Evolutionary conservation across 2,888 invertebrate genomes (phyloP).

Genomic region (Eristalis arbustorum): DNA sequence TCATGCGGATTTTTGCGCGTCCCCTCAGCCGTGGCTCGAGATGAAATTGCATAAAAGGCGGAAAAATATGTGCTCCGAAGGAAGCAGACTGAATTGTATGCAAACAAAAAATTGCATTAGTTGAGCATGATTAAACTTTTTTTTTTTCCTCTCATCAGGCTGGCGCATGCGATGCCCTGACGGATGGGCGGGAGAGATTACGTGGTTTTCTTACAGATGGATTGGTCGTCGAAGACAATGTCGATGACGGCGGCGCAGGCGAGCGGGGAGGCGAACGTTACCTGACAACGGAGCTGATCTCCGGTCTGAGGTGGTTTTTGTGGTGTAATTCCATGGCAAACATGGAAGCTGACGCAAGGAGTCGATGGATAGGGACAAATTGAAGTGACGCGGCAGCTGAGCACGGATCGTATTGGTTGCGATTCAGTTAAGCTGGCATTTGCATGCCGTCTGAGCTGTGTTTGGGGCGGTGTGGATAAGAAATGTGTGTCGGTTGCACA

Average conservation of each 20-base stretch:
- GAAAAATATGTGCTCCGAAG: slow-evolving; percentile 60
- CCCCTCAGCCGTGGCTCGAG: slow-evolving; percentile 21
- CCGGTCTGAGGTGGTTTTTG: background rate
- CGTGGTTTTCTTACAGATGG: slow-evolving; percentile 14
- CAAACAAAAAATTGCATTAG: slow-evolving; percentile 71
- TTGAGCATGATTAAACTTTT: slow-evolving; percentile 63
- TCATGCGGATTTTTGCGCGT: slow-evolving; percentile 47
- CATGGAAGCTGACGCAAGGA: background rate
- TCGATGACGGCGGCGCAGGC: background rate
- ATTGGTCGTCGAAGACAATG: slow-evolving; percentile 6
- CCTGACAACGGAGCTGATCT: background rate
- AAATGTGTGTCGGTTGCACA: too few relatives aligned
- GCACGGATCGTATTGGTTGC: too few relatives aligned
- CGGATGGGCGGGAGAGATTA: slow-evolving; percentile 31
- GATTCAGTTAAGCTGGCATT: too few relatives aligned
- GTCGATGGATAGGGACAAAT: too few relatives aligned
- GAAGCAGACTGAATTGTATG: slow-evolving; percentile 51
- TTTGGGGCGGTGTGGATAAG: too few relatives aligned
- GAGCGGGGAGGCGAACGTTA: background rate
- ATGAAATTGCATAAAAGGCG: slow-evolving; percentile 67
- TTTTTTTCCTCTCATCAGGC: slow-evolving; percentile 20
- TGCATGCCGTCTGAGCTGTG: too few relatives aligned
- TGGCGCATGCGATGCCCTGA: slow-evolving; percentile 19
- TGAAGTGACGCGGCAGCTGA: too few relatives aligned
- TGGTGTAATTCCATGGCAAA: background rate